A percentile compares a stretch with the other conserved stretches of the same genome.
Evolutionary conservation across 2,888 invertebrate species (phyloP).

Genomic region (Chrysomela aeneicollis): DNA sequence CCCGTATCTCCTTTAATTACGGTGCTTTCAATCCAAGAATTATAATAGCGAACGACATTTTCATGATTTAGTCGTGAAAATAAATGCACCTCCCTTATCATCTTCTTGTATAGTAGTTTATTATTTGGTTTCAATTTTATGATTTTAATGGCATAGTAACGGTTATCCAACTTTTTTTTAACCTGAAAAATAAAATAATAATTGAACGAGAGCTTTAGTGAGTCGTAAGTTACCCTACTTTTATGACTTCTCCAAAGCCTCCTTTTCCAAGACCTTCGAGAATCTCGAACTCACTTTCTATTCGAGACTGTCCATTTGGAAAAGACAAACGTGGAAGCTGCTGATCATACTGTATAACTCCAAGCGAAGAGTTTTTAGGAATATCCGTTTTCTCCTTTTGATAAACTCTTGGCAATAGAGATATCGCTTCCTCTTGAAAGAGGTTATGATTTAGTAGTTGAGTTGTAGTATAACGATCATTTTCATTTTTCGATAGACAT

Average conservation of each 20-base stretch:
- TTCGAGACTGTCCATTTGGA: slow-evolving; percentile 70
- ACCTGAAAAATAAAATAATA: slow-evolving; percentile 66
- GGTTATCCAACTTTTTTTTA: slow-evolving; percentile 90
- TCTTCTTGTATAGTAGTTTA: slow-evolving; percentile 85
- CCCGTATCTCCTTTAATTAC: slow-evolving; percentile 45
- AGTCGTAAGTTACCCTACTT: slow-evolving; percentile 65
- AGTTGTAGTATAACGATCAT: slow-evolving; percentile 76
- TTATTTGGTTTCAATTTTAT: slow-evolving; percentile 87
- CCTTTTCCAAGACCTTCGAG: slow-evolving; percentile 89
- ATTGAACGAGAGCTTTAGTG: not conserved
- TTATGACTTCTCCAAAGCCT: slow-evolving; percentile 95
- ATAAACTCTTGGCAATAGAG: slow-evolving; percentile 59
- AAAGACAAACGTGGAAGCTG: slow-evolving; percentile 39
- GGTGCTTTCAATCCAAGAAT: slow-evolving; percentile 92
- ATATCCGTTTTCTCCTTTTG: slow-evolving; percentile 47
- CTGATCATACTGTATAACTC: slow-evolving; percentile 54
- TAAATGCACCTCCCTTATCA: slow-evolving; percentile 93
- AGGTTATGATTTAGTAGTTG: slow-evolving; percentile 82
- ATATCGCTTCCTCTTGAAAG: slow-evolving; percentile 60
- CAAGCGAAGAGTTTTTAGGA: slow-evolving; percentile 45
- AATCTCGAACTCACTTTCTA: slow-evolving; percentile 82
- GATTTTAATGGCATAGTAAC: slow-evolving; percentile 94
- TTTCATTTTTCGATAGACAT: slow-evolving; percentile 75
- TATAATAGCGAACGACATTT: slow-evolving; percentile 95
- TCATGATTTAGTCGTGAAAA: slow-evolving; percentile 95